Evolutionary conservation across 1,140 invertebrate species (phyloP), one percentile per base, ranked within the genome.

Genomic region (Orchesella cincta): DNA sequence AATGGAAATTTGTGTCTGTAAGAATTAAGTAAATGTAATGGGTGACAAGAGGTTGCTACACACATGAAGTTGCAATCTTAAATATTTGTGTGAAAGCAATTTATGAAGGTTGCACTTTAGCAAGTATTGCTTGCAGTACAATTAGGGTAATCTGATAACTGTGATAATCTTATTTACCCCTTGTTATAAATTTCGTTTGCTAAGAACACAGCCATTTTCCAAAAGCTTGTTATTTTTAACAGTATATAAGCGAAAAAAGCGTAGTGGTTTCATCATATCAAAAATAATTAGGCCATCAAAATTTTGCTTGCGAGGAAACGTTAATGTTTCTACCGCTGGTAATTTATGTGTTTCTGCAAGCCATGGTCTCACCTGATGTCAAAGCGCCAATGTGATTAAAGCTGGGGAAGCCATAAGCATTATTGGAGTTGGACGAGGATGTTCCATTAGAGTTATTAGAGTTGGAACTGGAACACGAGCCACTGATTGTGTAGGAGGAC

Each of bases 401-500:
- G 72, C 54, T 72, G 70, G 52, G 39, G 39, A 77, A 77, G 28
- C 76, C 76, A 64, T 77, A 77, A 72, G 76, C 39, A 72, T 67
- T 33, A 51, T 64, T 51, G 29, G 70, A 72, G 20, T 52, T 73
- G 76, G 64, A 39, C 35, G 67, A 62, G 28, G 76, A 73, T n/a
- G 33, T 64, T 35, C 67, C 39, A 35, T 67, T 67, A 29, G 62
- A 67, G 62, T 67, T 67, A 67, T 67, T 67, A 29, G 62, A 67
- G 31, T 46, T 39, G 34, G 76, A 77, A 51, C 76, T 73, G 29
- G 67, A 77, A 70, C 70, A 46, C 26, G 29, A 51, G 26, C 64
- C 64, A 23, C 75, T 76, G 70, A 76, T 76, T 26, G 71, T 71
- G 33, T 77, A 73, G 76, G 67, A 77, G 73, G 76, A 77, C 76